phyloP scores from a whole-genome alignment of 2,888 invertebrate genomes.

The Ormia ochracea region DNA sequence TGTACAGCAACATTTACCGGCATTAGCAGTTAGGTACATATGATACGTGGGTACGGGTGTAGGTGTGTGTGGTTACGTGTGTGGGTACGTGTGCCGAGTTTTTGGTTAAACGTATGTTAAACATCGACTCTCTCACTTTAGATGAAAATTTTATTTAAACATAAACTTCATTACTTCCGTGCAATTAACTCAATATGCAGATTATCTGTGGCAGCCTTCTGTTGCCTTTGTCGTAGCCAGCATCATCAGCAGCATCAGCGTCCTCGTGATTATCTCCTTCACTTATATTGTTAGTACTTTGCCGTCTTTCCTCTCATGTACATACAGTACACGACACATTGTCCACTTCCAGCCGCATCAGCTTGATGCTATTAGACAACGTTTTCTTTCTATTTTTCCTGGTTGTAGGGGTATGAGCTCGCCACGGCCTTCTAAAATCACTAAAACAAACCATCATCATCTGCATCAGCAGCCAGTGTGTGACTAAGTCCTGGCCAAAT shows the following conservation, averaged over 20 bases:
- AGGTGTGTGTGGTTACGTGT: background rate
- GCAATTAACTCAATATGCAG: conserved; percentile 63
- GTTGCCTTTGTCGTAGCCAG: conserved; percentile 5
- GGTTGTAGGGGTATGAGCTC: conserved; percentile 1
- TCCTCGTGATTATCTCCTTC: too few relatives aligned
- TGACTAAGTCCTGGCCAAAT: background rate
- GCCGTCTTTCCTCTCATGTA: background rate
- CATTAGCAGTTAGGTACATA: background rate
- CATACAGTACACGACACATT: conserved; percentile 50
- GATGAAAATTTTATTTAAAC: conserved; percentile 53
- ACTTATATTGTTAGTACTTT: conserved; percentile 7
- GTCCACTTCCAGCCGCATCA: conserved; percentile 40
- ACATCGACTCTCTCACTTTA: conserved; percentile 58
- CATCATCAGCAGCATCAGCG: conserved; percentile 19
- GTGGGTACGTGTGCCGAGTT: background rate
- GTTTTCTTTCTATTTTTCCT: background rate
- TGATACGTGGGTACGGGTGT: background rate
- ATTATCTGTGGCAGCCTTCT: conserved; percentile 46
- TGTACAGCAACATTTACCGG: background rate
- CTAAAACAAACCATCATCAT: conserved; percentile 26
- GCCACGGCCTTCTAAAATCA: background rate
- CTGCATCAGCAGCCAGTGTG: background rate
- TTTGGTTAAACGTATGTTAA: conserved; percentile 31
- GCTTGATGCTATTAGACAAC: background rate
- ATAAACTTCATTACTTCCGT: conserved; percentile 61